phyloP scores from a whole-genome alignment of 2,888 invertebrate species.

The Spatulosminthurus flaviceps region DNA sequence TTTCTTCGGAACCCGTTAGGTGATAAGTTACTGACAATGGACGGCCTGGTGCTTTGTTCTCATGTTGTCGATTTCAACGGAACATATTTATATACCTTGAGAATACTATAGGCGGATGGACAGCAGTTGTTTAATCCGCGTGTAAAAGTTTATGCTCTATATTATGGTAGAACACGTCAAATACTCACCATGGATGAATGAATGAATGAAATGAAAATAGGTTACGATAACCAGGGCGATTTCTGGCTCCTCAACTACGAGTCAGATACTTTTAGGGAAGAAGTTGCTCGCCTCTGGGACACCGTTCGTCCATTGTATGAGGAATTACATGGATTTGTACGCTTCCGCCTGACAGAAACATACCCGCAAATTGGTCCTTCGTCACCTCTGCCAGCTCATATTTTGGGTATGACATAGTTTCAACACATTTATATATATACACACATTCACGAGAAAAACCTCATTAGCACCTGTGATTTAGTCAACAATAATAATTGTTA shows the following conservation, averaged over 20 bases:
- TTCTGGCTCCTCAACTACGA: constrained; percentile 91
- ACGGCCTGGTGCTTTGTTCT: not conserved
- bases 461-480: not conserved
- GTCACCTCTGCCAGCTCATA: constrained; percentile 85
- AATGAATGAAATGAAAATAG: constrained; percentile 22
- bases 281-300: constrained; percentile 71
- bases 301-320: constrained; percentile 79
- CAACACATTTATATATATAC: not conserved
- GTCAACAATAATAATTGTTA: not conserved
- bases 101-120: constrained; percentile 18
- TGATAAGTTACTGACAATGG: constrained; percentile 5
- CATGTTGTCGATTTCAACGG: constrained; percentile 18
- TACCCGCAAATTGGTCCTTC: constrained; percentile 74
- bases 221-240: constrained; percentile 66
- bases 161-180: too few relatives aligned
- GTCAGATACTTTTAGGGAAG: constrained; percentile 67
- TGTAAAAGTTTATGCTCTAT: too few relatives aligned
- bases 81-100: not conserved
- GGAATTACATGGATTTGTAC: constrained; percentile 83
- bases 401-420: constrained; percentile 70
- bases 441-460: not conserved
- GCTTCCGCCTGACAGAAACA: constrained; percentile 73
- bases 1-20: constrained; percentile 13
- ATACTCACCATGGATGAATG: not conserved
- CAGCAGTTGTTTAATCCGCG: not conserved